Conservation (phyloP, 2,888 invertebrate genomes). For the Rosalia funebris region DNA sequence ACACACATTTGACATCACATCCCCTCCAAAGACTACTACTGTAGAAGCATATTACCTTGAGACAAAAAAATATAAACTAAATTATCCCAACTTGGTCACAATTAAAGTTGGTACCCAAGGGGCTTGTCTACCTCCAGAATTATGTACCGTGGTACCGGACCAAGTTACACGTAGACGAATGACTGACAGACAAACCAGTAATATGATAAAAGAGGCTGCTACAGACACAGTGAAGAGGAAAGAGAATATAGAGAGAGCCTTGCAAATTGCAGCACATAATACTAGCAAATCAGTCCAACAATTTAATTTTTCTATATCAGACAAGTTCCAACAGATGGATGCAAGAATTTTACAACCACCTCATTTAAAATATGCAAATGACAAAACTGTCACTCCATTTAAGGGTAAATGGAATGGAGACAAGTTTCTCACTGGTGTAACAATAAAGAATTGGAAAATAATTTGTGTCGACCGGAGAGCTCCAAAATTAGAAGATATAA, state of each 20-base stretch:
- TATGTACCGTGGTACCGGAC: slow-evolving; percentile 80
- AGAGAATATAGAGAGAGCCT: slow-evolving; percentile 75
- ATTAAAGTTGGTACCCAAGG: slow-evolving; percentile 76
- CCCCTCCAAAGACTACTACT: slow-evolving; percentile 59
- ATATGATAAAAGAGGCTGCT: slow-evolving; percentile 89
- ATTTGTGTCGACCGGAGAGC: slow-evolving; percentile 57
- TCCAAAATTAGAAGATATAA: slow-evolving; percentile 43
- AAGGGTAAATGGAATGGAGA: slow-evolving; percentile 65
- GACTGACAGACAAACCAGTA: slow-evolving; percentile 82
- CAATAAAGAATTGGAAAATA: slow-evolving; percentile 65
- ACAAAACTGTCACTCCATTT: slow-evolving; percentile 45
- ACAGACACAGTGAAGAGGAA: slow-evolving; percentile 81
- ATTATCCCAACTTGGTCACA: slow-evolving; percentile 80
- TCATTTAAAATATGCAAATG: slow-evolving; percentile 71
- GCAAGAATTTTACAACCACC: slow-evolving; percentile 87
- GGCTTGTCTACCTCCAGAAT: slow-evolving; percentile 85
- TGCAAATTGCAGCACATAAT: slow-evolving; percentile 55
- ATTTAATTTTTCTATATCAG: slow-evolving; percentile 83
- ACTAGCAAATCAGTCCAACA: slow-evolving; percentile 71
- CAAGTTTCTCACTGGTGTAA: slow-evolving; percentile 58
- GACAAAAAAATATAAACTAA: slow-evolving; percentile 61
- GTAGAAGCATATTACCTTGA: slow-evolving; percentile 65
- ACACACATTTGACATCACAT: too few species aligned
- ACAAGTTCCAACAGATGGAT: slow-evolving; percentile 77
- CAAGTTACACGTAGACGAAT: slow-evolving; percentile 83